Conservation (phyloP, 2,888 invertebrate genomes). For the Dysmachus trigonus region DNA sequence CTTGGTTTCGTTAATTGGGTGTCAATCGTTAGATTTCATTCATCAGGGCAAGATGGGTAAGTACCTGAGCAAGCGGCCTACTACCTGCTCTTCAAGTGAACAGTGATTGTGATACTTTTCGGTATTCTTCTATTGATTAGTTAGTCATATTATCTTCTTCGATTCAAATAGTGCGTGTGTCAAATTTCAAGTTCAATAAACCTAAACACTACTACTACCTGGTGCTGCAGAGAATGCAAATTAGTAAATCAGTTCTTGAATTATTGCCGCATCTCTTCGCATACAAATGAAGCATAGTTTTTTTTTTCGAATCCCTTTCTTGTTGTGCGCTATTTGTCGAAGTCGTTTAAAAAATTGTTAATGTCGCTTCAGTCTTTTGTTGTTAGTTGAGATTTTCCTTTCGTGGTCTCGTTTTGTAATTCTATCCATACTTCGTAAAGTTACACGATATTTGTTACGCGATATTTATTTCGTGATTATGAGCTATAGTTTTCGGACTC, state of each 20-base stretch:
- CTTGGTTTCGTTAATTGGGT: not conserved
- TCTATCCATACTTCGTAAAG: not conserved
- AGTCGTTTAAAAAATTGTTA: not conserved
- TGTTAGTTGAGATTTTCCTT: not conserved
- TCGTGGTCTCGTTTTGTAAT: not conserved
- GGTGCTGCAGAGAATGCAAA: not conserved
- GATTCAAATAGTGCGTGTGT: not conserved
- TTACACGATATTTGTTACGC: not conserved
- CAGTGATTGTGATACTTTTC: not conserved
- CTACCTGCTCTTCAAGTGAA: not conserved
- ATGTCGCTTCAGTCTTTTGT: not conserved
- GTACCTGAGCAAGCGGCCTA: not conserved
- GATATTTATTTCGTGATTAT: not conserved
- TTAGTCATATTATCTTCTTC: not conserved
- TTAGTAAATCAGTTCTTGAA: slow-evolving; percentile 9
- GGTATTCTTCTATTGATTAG: not conserved
- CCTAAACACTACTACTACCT: not conserved
- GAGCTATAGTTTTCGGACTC: no score
- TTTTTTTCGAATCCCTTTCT: not conserved
- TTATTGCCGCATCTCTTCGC: not conserved
- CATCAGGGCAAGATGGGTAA: slow-evolving; percentile 24
- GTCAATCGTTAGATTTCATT: not conserved
- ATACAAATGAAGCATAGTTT: not conserved
- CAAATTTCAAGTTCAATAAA: slow-evolving; percentile 27
- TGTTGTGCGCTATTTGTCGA: not conserved